phyloP scores from a whole-genome alignment of 2,888 invertebrate genomes.

The Micropterix aruncella region DNA sequence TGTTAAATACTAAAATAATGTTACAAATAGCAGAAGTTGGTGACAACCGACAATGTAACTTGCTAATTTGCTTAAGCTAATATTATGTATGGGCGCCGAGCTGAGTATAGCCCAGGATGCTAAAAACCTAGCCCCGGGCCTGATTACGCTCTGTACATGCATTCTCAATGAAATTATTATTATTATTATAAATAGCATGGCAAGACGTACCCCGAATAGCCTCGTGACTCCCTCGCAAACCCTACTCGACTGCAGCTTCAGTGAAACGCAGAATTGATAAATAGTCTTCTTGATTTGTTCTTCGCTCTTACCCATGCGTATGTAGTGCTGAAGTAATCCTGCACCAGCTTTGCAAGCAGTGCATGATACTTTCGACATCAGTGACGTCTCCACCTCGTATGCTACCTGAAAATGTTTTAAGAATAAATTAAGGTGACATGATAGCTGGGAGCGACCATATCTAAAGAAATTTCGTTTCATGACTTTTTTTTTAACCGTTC shows the following conservation, averaged over 20 bases:
- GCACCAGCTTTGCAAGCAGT: constrained; percentile 84
- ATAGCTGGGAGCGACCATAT: too few species aligned
- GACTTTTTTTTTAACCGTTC: too few species aligned
- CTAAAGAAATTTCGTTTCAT: too few species aligned
- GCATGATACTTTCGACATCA: constrained; percentile 85
- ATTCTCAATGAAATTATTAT: background rate
- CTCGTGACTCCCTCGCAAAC: constrained; percentile 84
- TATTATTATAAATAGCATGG: background rate
- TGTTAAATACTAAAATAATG: background rate
- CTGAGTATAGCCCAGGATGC: too few species aligned
- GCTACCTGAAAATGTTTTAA: too few species aligned
- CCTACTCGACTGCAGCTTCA: constrained; percentile 75
- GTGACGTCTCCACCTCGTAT: constrained; percentile 77
- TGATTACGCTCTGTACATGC: background rate
- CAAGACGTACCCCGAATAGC: constrained; percentile 58
- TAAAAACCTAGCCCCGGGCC: too few species aligned
- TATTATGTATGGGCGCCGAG: too few species aligned
- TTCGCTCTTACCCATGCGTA: constrained; percentile 69
- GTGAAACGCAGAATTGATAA: constrained; percentile 72
- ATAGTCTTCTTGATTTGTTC: constrained; percentile 76
- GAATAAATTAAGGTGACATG: too few species aligned
- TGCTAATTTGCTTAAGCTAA: too few species aligned
- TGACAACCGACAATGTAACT: too few species aligned
- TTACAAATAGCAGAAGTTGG: too few species aligned
- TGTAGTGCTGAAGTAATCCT: constrained; percentile 74